phyloP scores from a whole-genome alignment of 2,888 invertebrate genomes.

The Cataglyphis altisquamis region DNA sequence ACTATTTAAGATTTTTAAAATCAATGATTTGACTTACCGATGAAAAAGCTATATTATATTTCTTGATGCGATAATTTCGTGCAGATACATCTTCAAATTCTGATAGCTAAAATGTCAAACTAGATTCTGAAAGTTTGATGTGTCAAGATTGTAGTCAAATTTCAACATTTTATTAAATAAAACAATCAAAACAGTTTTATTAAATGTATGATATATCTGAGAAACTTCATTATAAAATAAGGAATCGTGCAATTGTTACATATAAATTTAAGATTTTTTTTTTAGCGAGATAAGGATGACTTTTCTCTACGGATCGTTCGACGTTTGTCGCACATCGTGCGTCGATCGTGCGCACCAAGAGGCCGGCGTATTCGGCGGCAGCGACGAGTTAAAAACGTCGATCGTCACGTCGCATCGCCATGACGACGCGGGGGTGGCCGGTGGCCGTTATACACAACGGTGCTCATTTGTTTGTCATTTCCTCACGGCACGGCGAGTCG shows the following conservation, averaged over 20 bases:
- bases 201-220: neutral
- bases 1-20: neutral
- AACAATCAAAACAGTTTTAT: neutral
- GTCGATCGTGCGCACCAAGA: constrained; percentile 35
- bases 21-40: neutral
- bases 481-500: constrained; percentile 81
- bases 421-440: constrained; percentile 68
- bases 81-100: neutral
- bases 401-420: constrained; percentile 70
- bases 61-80: neutral
- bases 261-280: neutral
- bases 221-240: neutral
- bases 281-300: neutral
- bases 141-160: neutral
- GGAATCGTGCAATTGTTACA: neutral
- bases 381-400: constrained; percentile 67
- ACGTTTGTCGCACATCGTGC: neutral
- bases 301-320: neutral
- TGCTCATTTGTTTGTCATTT: constrained; percentile 86
- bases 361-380: constrained; percentile 25
- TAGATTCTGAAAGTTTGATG: neutral
- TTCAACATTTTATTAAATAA: neutral
- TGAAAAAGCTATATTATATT: neutral
- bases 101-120: neutral
- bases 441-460: constrained; percentile 72